Evolutionary conservation across 2,113 vertebrate species (phyloP).

Genomic region (Eubucco bourcierii): DNA sequence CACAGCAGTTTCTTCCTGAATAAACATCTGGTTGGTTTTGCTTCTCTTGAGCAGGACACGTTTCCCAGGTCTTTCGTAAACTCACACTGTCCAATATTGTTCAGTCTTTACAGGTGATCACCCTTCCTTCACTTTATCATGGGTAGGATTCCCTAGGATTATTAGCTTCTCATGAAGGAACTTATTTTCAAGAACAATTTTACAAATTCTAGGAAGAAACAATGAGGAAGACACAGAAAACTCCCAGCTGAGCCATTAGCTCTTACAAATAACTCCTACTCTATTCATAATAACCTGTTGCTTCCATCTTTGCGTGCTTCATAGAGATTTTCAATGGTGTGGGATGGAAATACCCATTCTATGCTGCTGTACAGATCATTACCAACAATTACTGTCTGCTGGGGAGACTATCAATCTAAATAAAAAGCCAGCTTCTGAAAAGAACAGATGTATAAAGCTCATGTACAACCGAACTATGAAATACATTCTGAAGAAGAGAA

Average conservation of each 20-base stretch:
- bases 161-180: background rate
- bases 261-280: background rate
- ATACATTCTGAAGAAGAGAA: background rate
- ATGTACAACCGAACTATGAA: background rate
- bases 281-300: background rate
- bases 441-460: background rate
- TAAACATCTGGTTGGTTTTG: background rate
- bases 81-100: background rate
- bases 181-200: background rate
- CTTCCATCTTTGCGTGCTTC: background rate
- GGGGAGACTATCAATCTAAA: background rate
- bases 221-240: background rate
- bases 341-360: background rate
- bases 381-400: background rate
- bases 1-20: background rate
- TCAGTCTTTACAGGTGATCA: background rate
- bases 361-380: background rate
- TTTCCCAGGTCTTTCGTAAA: background rate
- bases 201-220: background rate
- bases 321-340: background rate
- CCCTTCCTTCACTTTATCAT: background rate
- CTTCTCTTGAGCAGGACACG: background rate
- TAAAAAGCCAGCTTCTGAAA: background rate
- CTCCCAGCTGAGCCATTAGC: background rate
- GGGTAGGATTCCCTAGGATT: background rate